Base-by-base conservation (phyloP, 2,113 vertebrate genomes). In the Trogon melanurus region DNA sequence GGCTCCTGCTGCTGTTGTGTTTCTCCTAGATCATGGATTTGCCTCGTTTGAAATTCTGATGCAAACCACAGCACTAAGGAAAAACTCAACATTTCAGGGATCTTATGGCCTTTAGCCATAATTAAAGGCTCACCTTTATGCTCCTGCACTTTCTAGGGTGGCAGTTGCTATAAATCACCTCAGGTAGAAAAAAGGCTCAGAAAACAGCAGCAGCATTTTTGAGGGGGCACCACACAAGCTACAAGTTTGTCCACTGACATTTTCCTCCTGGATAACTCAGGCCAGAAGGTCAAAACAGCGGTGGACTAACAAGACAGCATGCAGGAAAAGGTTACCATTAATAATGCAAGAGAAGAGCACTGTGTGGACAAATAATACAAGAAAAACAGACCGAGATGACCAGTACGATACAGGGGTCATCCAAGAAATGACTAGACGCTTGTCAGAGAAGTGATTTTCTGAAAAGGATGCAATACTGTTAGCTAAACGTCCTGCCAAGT, bases 271-370 rank as follows among this genome's bases (percentile, higher is more conserved):
- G 72, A 78, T 92, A 96, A 95, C 71, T 84, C 60, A 90, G 92
- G 81, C 19, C 41, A 79, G 53, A 66, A 95, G 93, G 78, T 90
- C 91, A 96, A 88, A 96, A 65, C 60, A 91, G 85, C 82, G 81
- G 50, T 78, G 95, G 84, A 84, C 82, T 97, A 96, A 97, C 91
- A 96, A 93, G 91, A 91, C 75, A 91, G 57, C 53, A 65, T 19
- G 26, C 26, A 78, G 73, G 67, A 74, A 97, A 97, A 96, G 60
- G 91, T 96, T 96, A 81, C 72, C 80, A 93, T 96, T 91, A 97
- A 97, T 94, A 97, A 96, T 97, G 96, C 81, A 97, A 95, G 16
- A 92, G 45, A 91, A 92, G 48, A 92, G 47, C 36, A 67, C 62
- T 76, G 51, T 89, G n/a, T 71, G 64, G 75, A 95, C 88, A 88